Conservation (phyloP, 2,797 vertebrate species). For the Knipowitschia caucasica region DNA sequence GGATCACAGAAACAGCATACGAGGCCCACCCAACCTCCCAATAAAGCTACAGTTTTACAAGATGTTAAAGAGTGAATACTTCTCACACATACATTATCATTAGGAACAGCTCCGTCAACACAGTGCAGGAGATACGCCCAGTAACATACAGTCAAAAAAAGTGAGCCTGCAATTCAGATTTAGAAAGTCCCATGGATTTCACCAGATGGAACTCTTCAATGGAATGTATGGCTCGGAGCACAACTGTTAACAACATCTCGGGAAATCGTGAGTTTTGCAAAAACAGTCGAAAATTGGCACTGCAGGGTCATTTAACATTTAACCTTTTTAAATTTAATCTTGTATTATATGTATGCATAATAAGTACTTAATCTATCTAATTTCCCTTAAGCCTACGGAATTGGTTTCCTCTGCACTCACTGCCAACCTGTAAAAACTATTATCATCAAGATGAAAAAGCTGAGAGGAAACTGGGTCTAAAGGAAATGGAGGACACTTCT, state of each 20-base stretch:
- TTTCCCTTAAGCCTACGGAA: constrained; percentile 31
- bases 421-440: constrained; percentile 49
- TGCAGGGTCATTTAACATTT: constrained; percentile 1
- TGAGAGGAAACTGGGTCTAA: constrained; percentile 24
- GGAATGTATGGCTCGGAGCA: constrained; percentile 30
- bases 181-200: constrained; percentile 30
- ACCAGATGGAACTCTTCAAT: constrained; percentile 28
- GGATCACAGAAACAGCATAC: constrained; percentile 19
- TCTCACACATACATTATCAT: constrained; percentile 13
- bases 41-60: constrained; percentile 52
- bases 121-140: constrained; percentile 31
- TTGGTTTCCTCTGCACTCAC: constrained; percentile 43
- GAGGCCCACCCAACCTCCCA: constrained; percentile 40
- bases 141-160: constrained; percentile 13
- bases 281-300: neutral
- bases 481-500: constrained; percentile 31
- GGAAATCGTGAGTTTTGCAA: neutral
- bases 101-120: constrained; percentile 18
- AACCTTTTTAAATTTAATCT: no score
- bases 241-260: neutral
- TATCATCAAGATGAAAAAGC: constrained; percentile 25
- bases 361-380: constrained; percentile 6
- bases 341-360: constrained; percentile 14
- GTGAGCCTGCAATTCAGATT: constrained; percentile 42
- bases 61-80: constrained; percentile 38